Evolutionary conservation across 2,113 vertebrate genomes (phyloP), one percentile per base, ranked within the genome.

Genomic region (Nibea coibor): DNA sequence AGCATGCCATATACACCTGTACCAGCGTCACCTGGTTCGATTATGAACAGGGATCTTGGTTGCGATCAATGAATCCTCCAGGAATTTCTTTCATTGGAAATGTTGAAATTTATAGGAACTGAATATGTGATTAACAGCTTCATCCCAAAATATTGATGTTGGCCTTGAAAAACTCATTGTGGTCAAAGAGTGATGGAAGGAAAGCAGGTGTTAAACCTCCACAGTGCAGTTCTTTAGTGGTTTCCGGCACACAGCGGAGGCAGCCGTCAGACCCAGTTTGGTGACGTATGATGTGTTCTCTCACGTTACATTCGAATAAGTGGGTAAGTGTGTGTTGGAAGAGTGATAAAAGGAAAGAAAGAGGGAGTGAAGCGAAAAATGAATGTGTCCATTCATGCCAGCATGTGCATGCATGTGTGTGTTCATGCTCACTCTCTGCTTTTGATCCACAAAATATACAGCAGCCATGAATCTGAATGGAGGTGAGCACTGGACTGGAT

Each of bases 341-440:
- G 45, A 73, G 43, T 65, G 72, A 59, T 71, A 56, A 88, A 82
- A 75, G 31, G 54, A 24, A 24, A 50, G 31, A 26, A 75, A 54
- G 8, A 43, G 20, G 65, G 48, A 54, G 72, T 26, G 48, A 66
- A 66, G 15, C 28, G 54, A 17, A n/a, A 70, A 78, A 81, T 82
- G 43, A 87, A 80, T 76, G 56, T 24, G 43, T 75, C 86, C 66
- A 90, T 91, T 91, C 78, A 88, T 56, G 45, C 42, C 47, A 47
- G 59, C 15, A 19, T 80, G 54, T 79, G 71, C 70, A 68, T 58
- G 58, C 20, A 31, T 83, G 70, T 81, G 58, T 72, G 70, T 56
- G 57, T 82, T 66, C 31, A 81, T 78, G 53, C 64, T 78, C 65
- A 26, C 42, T 72, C 66, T 71, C 26, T 39, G 26, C n/a, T 0